These are phyloP conservation scores for Doryteuthis pealeii DNA, from an alignment of 1,140 invertebrate genomes.

Conservation along the genomic window DNA sequence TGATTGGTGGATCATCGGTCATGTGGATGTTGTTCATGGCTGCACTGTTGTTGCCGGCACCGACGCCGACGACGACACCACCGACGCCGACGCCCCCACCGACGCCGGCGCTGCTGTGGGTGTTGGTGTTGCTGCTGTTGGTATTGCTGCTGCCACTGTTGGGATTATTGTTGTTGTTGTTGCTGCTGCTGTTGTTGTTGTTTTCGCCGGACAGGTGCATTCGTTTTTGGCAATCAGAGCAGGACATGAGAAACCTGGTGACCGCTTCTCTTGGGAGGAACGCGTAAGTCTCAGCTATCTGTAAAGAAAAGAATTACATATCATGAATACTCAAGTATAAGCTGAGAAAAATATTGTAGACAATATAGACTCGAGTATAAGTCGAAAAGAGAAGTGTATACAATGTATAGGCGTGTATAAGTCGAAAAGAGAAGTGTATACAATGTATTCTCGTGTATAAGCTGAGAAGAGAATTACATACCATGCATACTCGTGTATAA, in stretches of 20 bases:
- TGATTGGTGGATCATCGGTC: slow-evolving; percentile 52
- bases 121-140: no score
- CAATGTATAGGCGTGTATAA: no score
- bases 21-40: slow-evolving; percentile 12
- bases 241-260: slow-evolving; percentile 89
- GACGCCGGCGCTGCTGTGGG: background rate
- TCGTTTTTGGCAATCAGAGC: slow-evolving; percentile 88
- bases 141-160: background rate
- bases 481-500: no score
- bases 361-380: no score
- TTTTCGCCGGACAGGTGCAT: slow-evolving; percentile 68
- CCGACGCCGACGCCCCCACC: background rate
- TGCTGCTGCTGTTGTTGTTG: slow-evolving; percentile 26
- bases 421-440: no score
- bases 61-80: background rate
- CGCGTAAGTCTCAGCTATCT: slow-evolving; percentile 95
- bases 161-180: slow-evolving; percentile 24
- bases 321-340: slow-evolving; percentile 35
- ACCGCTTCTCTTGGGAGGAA: slow-evolving; percentile 93
- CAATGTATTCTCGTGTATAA: no score
- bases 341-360: no score
- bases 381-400: no score
- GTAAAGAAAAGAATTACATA: no score
- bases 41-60: background rate
- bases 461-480: no score